Conservation (phyloP, 1,140 invertebrate species). For the Magallana angulata region DNA sequence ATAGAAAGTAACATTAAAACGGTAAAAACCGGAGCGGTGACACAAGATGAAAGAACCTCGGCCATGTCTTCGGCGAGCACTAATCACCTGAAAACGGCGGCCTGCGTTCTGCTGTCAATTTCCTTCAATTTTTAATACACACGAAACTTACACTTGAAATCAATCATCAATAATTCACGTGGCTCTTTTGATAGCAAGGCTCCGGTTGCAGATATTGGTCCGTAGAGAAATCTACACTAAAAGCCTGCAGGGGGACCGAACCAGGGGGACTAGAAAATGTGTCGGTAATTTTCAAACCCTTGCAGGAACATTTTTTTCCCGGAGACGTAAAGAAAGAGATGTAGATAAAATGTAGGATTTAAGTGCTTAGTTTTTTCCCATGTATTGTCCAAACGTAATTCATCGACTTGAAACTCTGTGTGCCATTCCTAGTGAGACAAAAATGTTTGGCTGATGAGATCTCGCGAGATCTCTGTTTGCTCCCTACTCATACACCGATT, state of each 20-base stretch:
- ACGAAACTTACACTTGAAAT: constrained; percentile 31
- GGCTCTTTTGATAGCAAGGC: constrained; percentile 32
- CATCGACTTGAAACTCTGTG: not conserved
- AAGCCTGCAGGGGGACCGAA: constrained; percentile 10
- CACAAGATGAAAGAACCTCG: not conserved
- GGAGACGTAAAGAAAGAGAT: constrained; percentile 1
- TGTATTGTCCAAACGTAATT: not conserved
- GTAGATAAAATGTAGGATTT: constrained; percentile 21
- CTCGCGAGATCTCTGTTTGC: constrained; percentile 5
- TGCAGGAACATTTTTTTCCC: not conserved
- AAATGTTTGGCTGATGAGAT: not conserved
- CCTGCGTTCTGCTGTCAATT: not conserved
- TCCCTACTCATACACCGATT: constrained; percentile 17
- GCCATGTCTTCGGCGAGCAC: not conserved
- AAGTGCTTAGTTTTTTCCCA: not conserved
- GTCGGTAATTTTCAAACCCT: constrained; percentile 1
- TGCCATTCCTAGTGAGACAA: not conserved
- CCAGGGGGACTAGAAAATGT: constrained; percentile 12
- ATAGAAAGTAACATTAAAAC: constrained; percentile 1
- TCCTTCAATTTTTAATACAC: constrained; percentile 36
- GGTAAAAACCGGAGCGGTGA: not conserved
- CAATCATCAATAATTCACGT: constrained; percentile 26
- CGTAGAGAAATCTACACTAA: constrained; percentile 19
- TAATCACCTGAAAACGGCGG: not conserved
- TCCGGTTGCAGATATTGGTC: constrained; percentile 24